A percentile compares a stretch with the other conserved stretches of the same genome.
Evolutionary conservation across 2,888 invertebrate genomes (phyloP).

Genomic region (Xestia sexstrigata): DNA sequence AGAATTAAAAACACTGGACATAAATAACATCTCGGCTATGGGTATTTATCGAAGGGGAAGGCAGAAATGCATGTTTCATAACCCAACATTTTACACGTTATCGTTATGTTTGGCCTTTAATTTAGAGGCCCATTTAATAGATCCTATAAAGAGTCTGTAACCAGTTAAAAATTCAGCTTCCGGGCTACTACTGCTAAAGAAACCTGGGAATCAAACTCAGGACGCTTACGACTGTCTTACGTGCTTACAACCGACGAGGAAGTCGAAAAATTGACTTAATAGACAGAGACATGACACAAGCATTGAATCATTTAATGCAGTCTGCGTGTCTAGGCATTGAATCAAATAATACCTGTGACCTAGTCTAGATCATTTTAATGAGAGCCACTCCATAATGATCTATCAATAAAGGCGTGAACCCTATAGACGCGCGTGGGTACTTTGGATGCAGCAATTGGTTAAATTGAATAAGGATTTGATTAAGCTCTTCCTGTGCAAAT

Average conservation of each 20-base stretch:
- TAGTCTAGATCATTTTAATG: conserved; percentile 33
- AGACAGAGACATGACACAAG: conserved; percentile 12
- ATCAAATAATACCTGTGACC: conserved; percentile 16
- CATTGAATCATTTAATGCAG: conserved; percentile 21
- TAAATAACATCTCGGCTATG: not conserved
- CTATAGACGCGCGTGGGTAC: not conserved
- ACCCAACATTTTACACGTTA: not conserved
- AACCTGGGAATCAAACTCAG: not conserved
- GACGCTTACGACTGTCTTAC: not conserved
- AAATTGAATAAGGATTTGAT: conserved; percentile 35
- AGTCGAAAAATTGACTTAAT: not conserved
- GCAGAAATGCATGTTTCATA: not conserved
- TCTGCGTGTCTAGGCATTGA: conserved; percentile 8
- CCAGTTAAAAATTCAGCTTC: not conserved
- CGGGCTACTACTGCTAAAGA: not conserved
- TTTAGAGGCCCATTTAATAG: not conserved
- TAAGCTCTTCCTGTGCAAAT: conserved; percentile 31
- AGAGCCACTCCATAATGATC: not conserved
- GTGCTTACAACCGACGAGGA: not conserved
- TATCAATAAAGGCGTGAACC: conserved; percentile 11
- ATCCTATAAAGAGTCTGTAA: not conserved
- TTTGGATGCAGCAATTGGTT: conserved; percentile 14
- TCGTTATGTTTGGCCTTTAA: not conserved
- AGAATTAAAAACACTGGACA: no score
- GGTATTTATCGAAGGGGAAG: not conserved